Conservation (phyloP, 2,113 vertebrate species). For the Synodontis membranacea region DNA sequence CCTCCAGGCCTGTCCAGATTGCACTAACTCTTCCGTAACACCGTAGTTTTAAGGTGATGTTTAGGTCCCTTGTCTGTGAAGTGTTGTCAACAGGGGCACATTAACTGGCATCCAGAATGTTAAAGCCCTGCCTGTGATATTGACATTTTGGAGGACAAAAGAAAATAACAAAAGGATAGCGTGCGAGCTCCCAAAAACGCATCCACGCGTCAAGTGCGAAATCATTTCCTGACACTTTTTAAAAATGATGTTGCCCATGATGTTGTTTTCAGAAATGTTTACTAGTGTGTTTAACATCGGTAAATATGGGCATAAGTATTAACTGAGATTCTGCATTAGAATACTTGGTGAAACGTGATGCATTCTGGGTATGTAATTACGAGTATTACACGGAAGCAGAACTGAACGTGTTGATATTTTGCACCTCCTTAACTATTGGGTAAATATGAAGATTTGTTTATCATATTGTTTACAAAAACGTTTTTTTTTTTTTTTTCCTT, state of each 20-base stretch:
- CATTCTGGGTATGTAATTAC: conserved; percentile 45
- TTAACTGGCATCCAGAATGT: conserved; percentile 40
- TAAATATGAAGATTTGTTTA: conserved; percentile 60
- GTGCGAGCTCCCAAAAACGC: conserved; percentile 32
- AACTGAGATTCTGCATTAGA: conserved; percentile 49
- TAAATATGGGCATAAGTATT: conserved; percentile 47
- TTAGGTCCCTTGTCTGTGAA: conserved; percentile 50
- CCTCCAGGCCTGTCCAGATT: conserved; percentile 54
- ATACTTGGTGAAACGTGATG: conserved; percentile 49
- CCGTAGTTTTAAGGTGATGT: conserved; percentile 55
- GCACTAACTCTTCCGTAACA: conserved; percentile 55
- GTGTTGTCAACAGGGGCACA: conserved; percentile 30
- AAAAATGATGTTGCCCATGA: conserved; percentile 48
- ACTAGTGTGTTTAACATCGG: conserved; percentile 47
- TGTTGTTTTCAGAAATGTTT: conserved; percentile 49
- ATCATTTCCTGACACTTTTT: conserved; percentile 46
- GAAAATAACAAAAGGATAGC: background rate
- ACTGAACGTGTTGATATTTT: conserved; percentile 53
- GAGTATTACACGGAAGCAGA: conserved; percentile 51
- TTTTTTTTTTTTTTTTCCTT: conserved; percentile 24
- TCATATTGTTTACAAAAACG: conserved; percentile 54
- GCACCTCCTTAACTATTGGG: conserved; percentile 58
- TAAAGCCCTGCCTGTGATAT: conserved; percentile 33
- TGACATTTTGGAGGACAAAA: conserved; percentile 36
- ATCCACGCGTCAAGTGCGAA: conserved; percentile 45